Evolutionary conservation across 2,113 vertebrate species (phyloP).

Genomic region (Salvelinus sp.): DNA sequence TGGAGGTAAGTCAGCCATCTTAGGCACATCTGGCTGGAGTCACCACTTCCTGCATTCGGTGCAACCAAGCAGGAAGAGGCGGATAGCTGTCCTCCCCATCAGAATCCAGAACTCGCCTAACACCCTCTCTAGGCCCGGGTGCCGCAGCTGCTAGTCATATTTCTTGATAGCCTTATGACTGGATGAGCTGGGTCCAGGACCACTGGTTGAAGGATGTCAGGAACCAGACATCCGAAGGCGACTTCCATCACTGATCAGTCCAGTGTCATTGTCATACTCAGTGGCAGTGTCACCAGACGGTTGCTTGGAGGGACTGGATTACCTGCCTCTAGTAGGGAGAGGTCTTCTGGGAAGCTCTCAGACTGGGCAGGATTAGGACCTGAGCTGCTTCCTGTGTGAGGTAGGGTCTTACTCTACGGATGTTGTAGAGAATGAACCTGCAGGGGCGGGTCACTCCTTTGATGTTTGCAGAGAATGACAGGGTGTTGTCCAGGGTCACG

Average conservation of each 20-base stretch:
- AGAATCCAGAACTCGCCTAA: slow-evolving; percentile 25
- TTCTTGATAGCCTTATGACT: slow-evolving; percentile 6
- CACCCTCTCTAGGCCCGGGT: slow-evolving; percentile 13
- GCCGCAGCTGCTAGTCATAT: not conserved
- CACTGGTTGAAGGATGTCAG: slow-evolving; percentile 7
- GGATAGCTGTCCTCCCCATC: not conserved
- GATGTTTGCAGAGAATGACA: no score
- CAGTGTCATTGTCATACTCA: not conserved
- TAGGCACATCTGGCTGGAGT: not conserved
- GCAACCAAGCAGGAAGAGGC: slow-evolving; percentile 10
- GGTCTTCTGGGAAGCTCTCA: no score
- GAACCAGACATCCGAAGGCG: not conserved
- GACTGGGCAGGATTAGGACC: not conserved
- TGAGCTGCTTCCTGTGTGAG: no score
- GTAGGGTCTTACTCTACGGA: no score
- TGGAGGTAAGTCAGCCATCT: no score
- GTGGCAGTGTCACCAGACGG: slow-evolving; percentile 16
- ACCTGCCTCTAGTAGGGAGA: no score
- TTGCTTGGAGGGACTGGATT: slow-evolving; percentile 16
- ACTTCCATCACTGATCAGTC: slow-evolving; percentile 20
- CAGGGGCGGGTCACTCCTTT: no score
- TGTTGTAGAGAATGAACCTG: not conserved
- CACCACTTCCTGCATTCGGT: slow-evolving; percentile 10
- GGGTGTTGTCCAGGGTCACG: no score
- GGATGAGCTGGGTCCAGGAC: slow-evolving; percentile 13